Base-by-base conservation (phyloP, 1,140 invertebrate genomes). In the Choristoneura fumiferana region DNA sequence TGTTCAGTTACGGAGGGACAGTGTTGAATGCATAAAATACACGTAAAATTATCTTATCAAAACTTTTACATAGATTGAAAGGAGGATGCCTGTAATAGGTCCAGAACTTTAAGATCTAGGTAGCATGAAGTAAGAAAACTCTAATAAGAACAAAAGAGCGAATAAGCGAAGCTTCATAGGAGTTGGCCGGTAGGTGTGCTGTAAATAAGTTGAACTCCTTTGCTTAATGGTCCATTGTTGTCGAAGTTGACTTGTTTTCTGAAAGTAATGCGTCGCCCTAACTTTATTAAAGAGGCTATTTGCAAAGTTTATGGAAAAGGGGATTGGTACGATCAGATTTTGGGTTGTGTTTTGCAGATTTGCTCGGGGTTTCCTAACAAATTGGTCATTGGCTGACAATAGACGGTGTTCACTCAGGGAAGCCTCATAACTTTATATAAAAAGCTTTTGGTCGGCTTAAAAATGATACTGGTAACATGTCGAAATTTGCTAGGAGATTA, bases 261-360 rank as follows among this genome's bases (percentile, higher is more conserved):
- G 60, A 56, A 54, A 67, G 67, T 69, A 65, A 73, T 67, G 62
- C 57, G 53, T 64, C 60, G 62, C 52, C 43, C 54, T 39, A 70
- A 73, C 69, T 79, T 79, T 78, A 81, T 81, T 78, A 75, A 72
- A 71, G 63, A 66, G 66, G 63, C 63, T 58, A 49, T 49, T n/a
- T 49, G 22, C 18, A 13, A 49, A 49, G 9, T 49, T 49, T 49
- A 49, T 49, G 43, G 43, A 8, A 49, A 49, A 29, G 22, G 43
- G 43, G 43, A 49, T 49, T 29, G 1, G 17, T 45, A 29, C 22
- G 22, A 3, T 49, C n/a, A 17, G 22, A 29, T 49, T 49, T 29
- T 29, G 43, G 17, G 43, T 49, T 22, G 22, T 17, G 9, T n/a
- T 49, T 22, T 49, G 43, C 22, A n/a, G 43, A 17, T 22, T 49